Evolutionary conservation across 2,797 vertebrate genomes (phyloP), one percentile per base, ranked within the genome.

Genomic region (Poecile montanus): DNA sequence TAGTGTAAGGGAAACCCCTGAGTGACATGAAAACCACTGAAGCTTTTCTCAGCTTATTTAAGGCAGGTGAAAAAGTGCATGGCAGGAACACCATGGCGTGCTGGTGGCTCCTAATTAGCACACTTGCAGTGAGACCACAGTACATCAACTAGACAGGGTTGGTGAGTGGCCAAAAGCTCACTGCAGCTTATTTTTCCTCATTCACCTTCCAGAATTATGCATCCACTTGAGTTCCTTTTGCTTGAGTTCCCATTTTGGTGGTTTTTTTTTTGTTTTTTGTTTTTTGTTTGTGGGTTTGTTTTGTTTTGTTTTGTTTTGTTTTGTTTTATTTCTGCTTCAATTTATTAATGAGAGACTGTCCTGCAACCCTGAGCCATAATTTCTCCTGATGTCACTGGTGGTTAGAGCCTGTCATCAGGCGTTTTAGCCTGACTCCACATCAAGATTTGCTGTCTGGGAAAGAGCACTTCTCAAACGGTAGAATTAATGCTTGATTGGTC

Each of bases 11-110:
- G 53, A 75, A 88, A 73, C 14, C 40, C 53, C 34, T n/a, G 32
- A 70, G 56, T 89, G 85, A 86, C 63, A 73, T 40, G 47, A 87
- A 90, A 88, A 87, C 16, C 47, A 74, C 11, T 11, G 30, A 74
- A 71, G 50, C n/a, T 77, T 89, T 85, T 42, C 72, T 83, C 54
- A 93, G 44, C 12, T 95, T 87, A 50, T 88, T 92, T 92, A 82
- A 85, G 34, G 9, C 13, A 54, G 45, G 72, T 89, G 75, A 74
- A 89, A 83, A 87, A 82, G 30, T 57, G n/a, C 38, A 26, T 30
- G 45, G 21, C 45, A 56, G 42, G 85, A 73, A 6, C 63, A 63
- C 23, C 12, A 3, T 8, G 27, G 32, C 11, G 65, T 84, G 32
- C 63, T 82, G 20, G 50, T 82, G 61, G 19, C 45, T 93, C 42